Conservation (phyloP, 1,140 invertebrate genomes). For the Musca domestica region DNA sequence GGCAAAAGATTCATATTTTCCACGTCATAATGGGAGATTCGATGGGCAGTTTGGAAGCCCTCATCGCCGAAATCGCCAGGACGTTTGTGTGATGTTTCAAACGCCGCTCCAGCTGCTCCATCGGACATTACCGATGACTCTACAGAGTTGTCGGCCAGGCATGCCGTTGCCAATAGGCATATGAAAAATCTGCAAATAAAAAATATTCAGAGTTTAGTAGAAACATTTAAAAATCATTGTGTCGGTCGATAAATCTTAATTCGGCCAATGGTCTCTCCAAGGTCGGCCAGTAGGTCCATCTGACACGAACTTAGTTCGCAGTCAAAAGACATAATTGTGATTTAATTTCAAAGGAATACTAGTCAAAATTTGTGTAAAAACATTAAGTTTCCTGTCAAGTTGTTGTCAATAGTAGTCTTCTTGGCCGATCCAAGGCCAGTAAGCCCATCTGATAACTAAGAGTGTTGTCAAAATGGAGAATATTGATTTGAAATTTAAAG, state of each 20-base stretch:
- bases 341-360: too few relatives aligned
- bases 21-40: constrained; percentile 31
- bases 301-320: too few relatives aligned
- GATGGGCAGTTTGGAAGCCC: constrained; percentile 47
- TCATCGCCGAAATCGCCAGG: constrained; percentile 35
- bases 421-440: too few relatives aligned
- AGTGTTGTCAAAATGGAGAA: too few relatives aligned
- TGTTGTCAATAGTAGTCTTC: too few relatives aligned
- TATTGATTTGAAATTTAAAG: too few relatives aligned
- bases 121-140: constrained; percentile 8
- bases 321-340: too few relatives aligned
- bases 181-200: constrained; percentile 25
- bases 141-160: constrained; percentile 17
- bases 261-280: too few relatives aligned
- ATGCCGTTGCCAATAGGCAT: constrained; percentile 21
- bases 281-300: too few relatives aligned
- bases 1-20: constrained; percentile 47
- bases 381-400: too few relatives aligned
- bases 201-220: constrained; percentile 1
- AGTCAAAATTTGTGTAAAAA: too few relatives aligned
- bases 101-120: not conserved
- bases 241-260: not conserved
- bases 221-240: constrained; percentile 18
- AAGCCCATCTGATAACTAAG: too few relatives aligned
- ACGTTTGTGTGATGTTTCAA: constrained; percentile 49